phyloP scores from a whole-genome alignment of 2,113 vertebrate genomes.

The Epinephelus lanceolatus region DNA sequence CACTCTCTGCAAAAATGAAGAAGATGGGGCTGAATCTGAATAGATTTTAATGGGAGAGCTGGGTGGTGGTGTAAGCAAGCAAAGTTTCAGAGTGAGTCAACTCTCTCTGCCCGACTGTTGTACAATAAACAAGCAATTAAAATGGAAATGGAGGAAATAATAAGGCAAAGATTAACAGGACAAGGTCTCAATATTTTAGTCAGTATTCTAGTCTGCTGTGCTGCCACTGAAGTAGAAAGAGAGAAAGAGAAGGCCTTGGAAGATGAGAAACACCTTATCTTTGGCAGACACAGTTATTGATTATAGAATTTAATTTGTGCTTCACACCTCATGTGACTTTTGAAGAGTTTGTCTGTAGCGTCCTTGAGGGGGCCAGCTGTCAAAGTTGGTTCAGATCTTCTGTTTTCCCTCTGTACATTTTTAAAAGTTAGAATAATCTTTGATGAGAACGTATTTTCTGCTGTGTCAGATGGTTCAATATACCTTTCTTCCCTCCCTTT shows the following conservation, averaged over 20 bases:
- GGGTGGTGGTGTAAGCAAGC: slow-evolving; percentile 21
- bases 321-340: slow-evolving; percentile 66
- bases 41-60: slow-evolving; percentile 40
- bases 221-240: slow-evolving; percentile 34
- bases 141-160: slow-evolving; percentile 67
- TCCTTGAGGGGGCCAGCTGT: slow-evolving; percentile 52
- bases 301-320: slow-evolving; percentile 77
- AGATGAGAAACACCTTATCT: slow-evolving; percentile 72
- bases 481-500: background rate
- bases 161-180: slow-evolving; percentile 50
- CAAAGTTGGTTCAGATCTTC: slow-evolving; percentile 35
- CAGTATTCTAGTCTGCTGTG: slow-evolving; percentile 23
- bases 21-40: slow-evolving; percentile 53
- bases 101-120: slow-evolving; percentile 13
- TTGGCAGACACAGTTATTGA: slow-evolving; percentile 76
- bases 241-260: slow-evolving; percentile 44
- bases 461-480: slow-evolving; percentile 18
- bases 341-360: slow-evolving; percentile 42
- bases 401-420: slow-evolving; percentile 20
- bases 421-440: slow-evolving; percentile 1
- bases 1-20: slow-evolving; percentile 58
- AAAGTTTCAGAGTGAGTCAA: slow-evolving; percentile 47
- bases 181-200: slow-evolving; percentile 32
- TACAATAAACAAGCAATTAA: slow-evolving; percentile 74
- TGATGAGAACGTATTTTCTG: slow-evolving; percentile 26